Percentiles rank a stretch among this genome's conserved stretches.
These are phyloP conservation scores for Drosophila oshimai DNA, from an alignment of 1,140 invertebrate species.

Conservation along the genomic window DNA sequence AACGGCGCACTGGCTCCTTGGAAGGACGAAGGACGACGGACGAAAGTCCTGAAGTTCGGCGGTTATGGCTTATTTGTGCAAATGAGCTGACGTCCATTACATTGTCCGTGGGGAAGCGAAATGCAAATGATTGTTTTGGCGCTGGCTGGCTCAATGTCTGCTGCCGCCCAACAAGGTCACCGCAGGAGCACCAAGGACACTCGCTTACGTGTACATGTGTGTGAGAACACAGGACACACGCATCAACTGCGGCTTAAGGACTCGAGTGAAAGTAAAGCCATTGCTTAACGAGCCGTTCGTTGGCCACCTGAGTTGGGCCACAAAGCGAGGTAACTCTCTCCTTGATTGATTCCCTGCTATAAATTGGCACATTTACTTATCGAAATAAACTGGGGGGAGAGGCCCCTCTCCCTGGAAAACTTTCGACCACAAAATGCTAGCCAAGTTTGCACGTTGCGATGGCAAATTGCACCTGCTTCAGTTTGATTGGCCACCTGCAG, in stretches of 20 bases:
- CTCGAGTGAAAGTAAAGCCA: slow-evolving; percentile 47
- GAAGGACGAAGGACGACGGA: not conserved
- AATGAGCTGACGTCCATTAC: slow-evolving; percentile 73
- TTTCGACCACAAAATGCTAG: slow-evolving; percentile 51
- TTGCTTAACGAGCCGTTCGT: slow-evolving; percentile 23
- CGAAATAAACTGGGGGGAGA: slow-evolving; percentile 36
- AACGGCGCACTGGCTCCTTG: slow-evolving; percentile 39
- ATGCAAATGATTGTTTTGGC: slow-evolving; percentile 71
- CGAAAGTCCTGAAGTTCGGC: slow-evolving; percentile 28
- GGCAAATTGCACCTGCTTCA: slow-evolving; percentile 46
- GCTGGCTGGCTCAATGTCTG: slow-evolving; percentile 40
- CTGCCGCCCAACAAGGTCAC: slow-evolving; percentile 50
- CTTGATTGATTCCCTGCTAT: slow-evolving; percentile 33
- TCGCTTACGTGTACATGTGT: not conserved
- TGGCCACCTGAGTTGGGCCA: slow-evolving; percentile 14
- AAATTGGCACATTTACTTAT: slow-evolving; percentile 48
- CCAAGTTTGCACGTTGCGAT: slow-evolving; percentile 49
- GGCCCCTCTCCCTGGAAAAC: slow-evolving; percentile 18
- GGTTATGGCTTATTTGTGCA: slow-evolving; percentile 79
- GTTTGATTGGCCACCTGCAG: slow-evolving; percentile 41
- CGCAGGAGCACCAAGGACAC: slow-evolving; percentile 30
- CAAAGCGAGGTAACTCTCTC: not conserved
- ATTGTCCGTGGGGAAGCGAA: slow-evolving; percentile 59
- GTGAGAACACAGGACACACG: slow-evolving; percentile 4
- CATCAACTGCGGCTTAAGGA: slow-evolving; percentile 38